phyloP scores from a whole-genome alignment of 2,797 vertebrate species.

The Gorsachius magnificus region DNA sequence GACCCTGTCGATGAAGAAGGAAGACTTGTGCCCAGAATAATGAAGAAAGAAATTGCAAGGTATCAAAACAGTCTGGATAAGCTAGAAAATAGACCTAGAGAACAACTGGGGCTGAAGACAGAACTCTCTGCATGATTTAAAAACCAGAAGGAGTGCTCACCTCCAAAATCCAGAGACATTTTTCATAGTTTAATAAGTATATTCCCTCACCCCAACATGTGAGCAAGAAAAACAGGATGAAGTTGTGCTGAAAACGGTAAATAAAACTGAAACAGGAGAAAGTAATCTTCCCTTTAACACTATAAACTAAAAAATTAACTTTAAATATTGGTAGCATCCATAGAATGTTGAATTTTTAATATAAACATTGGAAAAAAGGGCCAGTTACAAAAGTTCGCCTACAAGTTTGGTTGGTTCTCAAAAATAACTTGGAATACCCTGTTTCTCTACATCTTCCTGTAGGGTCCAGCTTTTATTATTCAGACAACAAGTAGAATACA shows the following conservation, averaged over 20 bases:
- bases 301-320: background rate
- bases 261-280: background rate
- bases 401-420: background rate
- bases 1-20: background rate
- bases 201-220: background rate
- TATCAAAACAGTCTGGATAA: background rate
- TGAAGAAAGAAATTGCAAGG: background rate
- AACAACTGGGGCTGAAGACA: background rate
- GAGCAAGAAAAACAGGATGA: background rate
- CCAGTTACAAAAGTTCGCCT: background rate
- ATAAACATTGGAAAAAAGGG: background rate
- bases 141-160: background rate
- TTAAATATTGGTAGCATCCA: background rate
- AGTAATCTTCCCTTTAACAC: background rate
- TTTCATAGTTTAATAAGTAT: background rate
- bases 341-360: background rate
- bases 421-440: background rate
- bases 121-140: background rate
- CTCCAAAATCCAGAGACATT: background rate
- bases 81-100: background rate
- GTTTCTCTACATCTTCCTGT: background rate
- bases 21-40: background rate
- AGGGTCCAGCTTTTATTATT: conserved; percentile 38
- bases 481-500: conserved; percentile 45
- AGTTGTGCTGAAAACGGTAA: background rate